Evolutionary conservation across 2,113 vertebrate species (phyloP), one percentile per base, ranked within the genome.

Genomic region (Ailuropoda melanoleuca): DNA sequence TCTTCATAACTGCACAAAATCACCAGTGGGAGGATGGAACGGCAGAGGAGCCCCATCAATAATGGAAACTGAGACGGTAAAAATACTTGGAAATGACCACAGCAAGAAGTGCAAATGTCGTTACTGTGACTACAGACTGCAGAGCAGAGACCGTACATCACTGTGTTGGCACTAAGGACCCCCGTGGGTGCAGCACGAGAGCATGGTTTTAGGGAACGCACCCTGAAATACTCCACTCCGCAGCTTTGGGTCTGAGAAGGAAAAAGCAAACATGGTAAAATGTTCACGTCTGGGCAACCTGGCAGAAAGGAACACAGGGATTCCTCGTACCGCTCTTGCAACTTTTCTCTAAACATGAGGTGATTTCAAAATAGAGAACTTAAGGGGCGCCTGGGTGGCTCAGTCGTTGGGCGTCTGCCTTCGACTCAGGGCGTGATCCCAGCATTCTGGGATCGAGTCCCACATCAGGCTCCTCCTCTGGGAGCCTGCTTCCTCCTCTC

Each of bases 91-190:
- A 39, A 48, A 18, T 31, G 12, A 89, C 56, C 8, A 8, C 31
- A 23, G 11, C 3, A 31, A 46, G 37, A 56, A 24, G 50, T 48
- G 23, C 66, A n/a, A 3, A 12, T 17, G 58, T 56, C 81, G 23
- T 10, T 24, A 10, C 1, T 9, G 4, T n/a, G 46, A 64, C 43
- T 8, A n/a, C 18, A 29, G 12, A 37, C 0, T 6, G 23, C 50
- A 37, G 23, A 37, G 5, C 0, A 31, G 58, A 68, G 70, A 13
- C 19, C 0, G 13, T 3, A 7, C 12, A 23, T n/a, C 21, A 31
- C 14, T 10, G 14, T 10, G 29, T n/a, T 1, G 12, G 24, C 13
- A 11, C 17, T 19, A n/a, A 43, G 4, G 2, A 24, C 13, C 72
- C 12, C 24, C 24, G 3, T 15, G 18, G 34, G 15, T 1, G 66